Conservation (phyloP, 2,113 vertebrate species). For the Bungarus multicinctus region DNA sequence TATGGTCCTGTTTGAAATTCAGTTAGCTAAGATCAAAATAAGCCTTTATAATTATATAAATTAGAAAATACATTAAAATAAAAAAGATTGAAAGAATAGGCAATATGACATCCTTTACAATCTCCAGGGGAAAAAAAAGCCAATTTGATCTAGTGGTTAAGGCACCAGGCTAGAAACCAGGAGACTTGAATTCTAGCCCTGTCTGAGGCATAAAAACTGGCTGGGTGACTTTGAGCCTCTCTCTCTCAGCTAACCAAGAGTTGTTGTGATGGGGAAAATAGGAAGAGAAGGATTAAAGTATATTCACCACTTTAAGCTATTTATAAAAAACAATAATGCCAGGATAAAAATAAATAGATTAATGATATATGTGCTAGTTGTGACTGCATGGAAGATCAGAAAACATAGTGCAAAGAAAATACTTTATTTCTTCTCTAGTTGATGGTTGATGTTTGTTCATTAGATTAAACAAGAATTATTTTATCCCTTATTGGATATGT, state of each 20-base stretch:
- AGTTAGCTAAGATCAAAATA: background rate
- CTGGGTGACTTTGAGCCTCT: background rate
- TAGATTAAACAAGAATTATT: background rate
- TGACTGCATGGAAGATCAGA: background rate
- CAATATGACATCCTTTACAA: background rate
- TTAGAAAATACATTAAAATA: background rate
- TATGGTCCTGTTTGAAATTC: background rate
- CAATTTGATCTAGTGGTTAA: background rate
- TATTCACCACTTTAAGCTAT: background rate
- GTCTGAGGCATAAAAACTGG: background rate
- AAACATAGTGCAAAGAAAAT: background rate
- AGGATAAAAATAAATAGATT: background rate
- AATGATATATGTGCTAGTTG: background rate
- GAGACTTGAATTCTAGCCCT: background rate
- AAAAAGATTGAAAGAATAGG: background rate
- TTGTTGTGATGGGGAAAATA: background rate
- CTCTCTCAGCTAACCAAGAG: background rate
- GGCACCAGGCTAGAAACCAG: background rate
- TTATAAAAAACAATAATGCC: background rate
- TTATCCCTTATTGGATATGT: background rate
- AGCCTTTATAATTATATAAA: background rate
- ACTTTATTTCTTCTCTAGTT: background rate
- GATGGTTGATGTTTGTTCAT: background rate
- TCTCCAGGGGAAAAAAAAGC: background rate
- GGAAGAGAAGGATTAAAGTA: background rate